Evolutionary conservation across 2,888 invertebrate species (phyloP), one percentile per base, ranked within the genome.

Genomic region (Nymphalis polychloros): DNA sequence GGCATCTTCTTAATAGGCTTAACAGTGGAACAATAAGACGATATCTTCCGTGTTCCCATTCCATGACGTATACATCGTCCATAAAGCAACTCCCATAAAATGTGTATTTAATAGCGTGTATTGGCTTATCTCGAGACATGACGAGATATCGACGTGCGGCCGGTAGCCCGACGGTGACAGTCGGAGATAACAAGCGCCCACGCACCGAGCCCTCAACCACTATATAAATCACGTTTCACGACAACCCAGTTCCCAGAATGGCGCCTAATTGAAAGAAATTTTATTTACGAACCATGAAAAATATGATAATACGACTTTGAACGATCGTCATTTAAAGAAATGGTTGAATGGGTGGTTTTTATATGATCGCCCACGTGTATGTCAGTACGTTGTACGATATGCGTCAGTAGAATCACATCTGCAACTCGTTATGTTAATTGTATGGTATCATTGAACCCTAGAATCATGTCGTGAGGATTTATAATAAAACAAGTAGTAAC

Each of bases 111-210:
- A 72, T 67, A 72, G 70, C 79, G 71, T 79, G 80, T 79, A 76
- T 74, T 73, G 78, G 71, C 77, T 82, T 87, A 87, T 87, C 86
- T 80, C 67, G 66, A 72, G 76, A 86, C 84, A 84, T 85, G 86
- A 83, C 75, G 76, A 76, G 82, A 80, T 81, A 81, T 79, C 77
- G 79, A 79, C 78, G 77, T 77, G n/a, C 55, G 76, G 77, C 75
- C 80, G 79, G 78, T 81, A 75, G 78, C 76, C 63, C 70, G 77
- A 75, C 74, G 74, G 77, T 85, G 87, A 86, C 87, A 85, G 83
- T 68, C 66, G 23, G 31, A 83, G 87, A 87, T 87, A 87, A 87
- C 82, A 82, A 79, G 80, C 82, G 71, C 76, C 74, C 71, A 74
- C 75, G 73, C 74, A 70, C 63, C 19, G n/a, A 50, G 31, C 60